These are phyloP conservation scores for Nineta flava DNA, from an alignment of 2,888 invertebrate genomes.

Conservation along the genomic window DNA sequence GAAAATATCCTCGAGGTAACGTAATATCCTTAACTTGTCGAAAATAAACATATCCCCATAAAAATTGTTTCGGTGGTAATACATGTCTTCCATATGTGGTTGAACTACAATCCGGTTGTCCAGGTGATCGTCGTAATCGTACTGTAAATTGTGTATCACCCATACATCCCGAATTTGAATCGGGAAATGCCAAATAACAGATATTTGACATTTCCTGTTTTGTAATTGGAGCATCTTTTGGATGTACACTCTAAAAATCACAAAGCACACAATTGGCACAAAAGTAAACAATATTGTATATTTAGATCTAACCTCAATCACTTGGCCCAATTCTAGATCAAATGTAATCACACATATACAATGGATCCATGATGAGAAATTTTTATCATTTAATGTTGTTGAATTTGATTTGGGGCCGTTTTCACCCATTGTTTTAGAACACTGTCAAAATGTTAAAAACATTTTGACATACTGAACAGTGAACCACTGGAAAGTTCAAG, in stretches of 20 bases:
- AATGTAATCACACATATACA: constrained; percentile 97
- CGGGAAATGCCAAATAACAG: constrained; percentile 96
- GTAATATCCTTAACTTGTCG: constrained; percentile 87
- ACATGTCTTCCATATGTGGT: neutral
- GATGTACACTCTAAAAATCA: constrained; percentile 57
- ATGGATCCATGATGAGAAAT: constrained; percentile 75
- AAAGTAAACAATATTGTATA: neutral
- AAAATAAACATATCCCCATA: constrained; percentile 95
- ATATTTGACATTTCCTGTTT: constrained; percentile 86
- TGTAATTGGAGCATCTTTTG: constrained; percentile 55
- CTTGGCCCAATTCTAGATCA: constrained; percentile 95
- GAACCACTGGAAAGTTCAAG: no score
- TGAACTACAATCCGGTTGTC: constrained; percentile 19
- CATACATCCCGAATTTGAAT: constrained; percentile 98
- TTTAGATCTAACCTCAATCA: constrained; percentile 57
- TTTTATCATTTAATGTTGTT: neutral
- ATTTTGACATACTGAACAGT: neutral
- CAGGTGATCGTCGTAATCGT: constrained; percentile 57
- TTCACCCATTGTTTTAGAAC: neutral
- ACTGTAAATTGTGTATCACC: constrained; percentile 97
- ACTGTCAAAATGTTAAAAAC: neutral
- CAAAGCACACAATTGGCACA: constrained; percentile 7
- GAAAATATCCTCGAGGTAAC: constrained; percentile 93
- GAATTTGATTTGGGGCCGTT: neutral
- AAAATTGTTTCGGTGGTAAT: neutral